These are phyloP conservation scores for Numida meleagris DNA, from an alignment of 2,113 vertebrate genomes.

Conservation along the genomic window DNA sequence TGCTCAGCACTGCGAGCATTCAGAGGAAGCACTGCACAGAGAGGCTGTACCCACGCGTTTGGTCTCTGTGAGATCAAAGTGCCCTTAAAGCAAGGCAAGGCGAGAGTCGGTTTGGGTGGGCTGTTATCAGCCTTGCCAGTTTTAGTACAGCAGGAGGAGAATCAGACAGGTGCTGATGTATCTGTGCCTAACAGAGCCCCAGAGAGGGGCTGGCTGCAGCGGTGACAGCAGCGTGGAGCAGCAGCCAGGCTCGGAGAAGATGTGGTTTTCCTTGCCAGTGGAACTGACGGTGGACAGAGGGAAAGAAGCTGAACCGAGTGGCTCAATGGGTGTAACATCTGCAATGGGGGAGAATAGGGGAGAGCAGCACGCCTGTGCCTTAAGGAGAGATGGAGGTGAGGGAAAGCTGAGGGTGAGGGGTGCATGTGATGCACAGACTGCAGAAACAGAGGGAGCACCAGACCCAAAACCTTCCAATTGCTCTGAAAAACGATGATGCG, in stretches of 20 bases:
- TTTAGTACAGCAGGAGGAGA: not conserved
- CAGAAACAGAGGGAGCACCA: not conserved
- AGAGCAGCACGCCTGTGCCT: not conserved
- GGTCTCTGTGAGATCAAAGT: not conserved
- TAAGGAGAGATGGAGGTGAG: not conserved
- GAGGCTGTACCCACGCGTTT: not conserved
- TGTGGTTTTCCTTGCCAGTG: not conserved
- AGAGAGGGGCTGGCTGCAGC: not conserved
- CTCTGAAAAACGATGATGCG: not conserved
- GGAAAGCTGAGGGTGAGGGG: not conserved
- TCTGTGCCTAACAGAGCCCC: not conserved
- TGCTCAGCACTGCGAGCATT: fast-evolving
- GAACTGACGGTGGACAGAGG: not conserved
- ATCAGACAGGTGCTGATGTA: not conserved
- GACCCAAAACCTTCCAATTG: too few relatives aligned
- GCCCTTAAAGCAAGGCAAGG: not conserved
- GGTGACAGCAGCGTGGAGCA: not conserved
- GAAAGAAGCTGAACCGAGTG: not conserved
- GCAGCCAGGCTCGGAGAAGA: not conserved
- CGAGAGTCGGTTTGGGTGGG: not conserved
- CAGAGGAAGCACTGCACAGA: not conserved
- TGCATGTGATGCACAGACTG: not conserved
- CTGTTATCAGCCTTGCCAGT: not conserved
- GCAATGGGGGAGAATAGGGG: not conserved
- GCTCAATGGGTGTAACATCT: fast-evolving